phyloP scores from a whole-genome alignment of 2,113 vertebrate genomes.

The Empidonax traillii region DNA sequence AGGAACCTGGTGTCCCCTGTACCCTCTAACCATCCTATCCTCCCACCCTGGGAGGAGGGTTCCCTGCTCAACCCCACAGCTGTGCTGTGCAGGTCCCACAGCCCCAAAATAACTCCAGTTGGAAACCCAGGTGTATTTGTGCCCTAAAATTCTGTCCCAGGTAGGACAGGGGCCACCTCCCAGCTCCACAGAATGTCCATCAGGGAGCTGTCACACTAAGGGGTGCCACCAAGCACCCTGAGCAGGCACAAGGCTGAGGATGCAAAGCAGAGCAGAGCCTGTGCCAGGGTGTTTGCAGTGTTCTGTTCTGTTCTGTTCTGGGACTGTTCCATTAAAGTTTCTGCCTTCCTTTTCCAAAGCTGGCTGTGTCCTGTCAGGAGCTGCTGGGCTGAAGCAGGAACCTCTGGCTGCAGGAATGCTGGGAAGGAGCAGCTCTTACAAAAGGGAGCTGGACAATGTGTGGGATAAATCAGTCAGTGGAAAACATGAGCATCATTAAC shows the following conservation, averaged over 20 bases:
- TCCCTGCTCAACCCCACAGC: background rate
- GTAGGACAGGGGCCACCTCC: background rate
- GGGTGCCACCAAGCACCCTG: rapidly evolving
- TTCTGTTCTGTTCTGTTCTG: background rate
- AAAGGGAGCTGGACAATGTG: background rate
- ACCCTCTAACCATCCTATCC: background rate
- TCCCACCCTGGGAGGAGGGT: background rate
- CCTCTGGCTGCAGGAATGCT: background rate
- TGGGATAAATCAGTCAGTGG: background rate
- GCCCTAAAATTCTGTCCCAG: background rate
- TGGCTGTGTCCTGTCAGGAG: background rate
- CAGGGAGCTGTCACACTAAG: background rate
- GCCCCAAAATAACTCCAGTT: background rate
- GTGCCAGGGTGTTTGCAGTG: background rate
- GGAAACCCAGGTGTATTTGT: background rate
- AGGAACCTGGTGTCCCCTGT: background rate
- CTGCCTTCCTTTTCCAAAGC: background rate
- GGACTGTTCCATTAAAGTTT: background rate
- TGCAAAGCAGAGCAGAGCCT: background rate
- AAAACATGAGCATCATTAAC: background rate
- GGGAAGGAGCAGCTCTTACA: background rate
- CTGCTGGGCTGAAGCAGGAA: background rate
- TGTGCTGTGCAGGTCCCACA: background rate
- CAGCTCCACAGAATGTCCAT: background rate
- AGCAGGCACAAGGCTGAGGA: background rate